These are phyloP conservation scores for Spicauda simplicius DNA, from an alignment of 2,888 invertebrate species.

Conservation along the genomic window DNA sequence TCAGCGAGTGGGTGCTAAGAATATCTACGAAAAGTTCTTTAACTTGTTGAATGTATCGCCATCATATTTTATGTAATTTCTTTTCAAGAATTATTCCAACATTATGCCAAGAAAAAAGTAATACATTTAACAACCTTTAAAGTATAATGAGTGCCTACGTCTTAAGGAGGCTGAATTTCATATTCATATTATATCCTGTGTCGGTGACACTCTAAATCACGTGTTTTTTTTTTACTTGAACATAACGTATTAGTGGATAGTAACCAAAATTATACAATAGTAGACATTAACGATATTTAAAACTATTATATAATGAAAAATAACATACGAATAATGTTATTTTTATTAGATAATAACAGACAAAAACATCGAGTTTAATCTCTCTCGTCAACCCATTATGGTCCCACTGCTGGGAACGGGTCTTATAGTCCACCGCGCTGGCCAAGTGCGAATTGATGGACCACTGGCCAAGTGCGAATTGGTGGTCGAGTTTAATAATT, in stretches of 20 bases:
- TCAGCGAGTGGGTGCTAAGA: neutral
- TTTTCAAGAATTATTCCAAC: constrained; percentile 19
- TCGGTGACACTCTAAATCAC: constrained; percentile 17
- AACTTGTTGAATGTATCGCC: neutral
- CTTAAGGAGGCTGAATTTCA: constrained; percentile 8
- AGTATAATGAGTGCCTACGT: constrained; percentile 27
- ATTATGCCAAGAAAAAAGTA: constrained; percentile 37
- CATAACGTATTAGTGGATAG: neutral
- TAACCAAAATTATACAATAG: too few relatives aligned
- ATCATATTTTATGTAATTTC: neutral
- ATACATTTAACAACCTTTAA: constrained; percentile 39
- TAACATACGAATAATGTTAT: too few relatives aligned
- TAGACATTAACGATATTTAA: too few relatives aligned
- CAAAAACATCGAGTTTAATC: too few relatives aligned
- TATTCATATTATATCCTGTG: neutral
- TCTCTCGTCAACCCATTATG: too few relatives aligned
- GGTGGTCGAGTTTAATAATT: too few relatives aligned
- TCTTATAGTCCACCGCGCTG: too few relatives aligned
- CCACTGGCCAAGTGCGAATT: too few relatives aligned
- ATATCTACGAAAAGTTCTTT: neutral
- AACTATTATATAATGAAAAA: too few relatives aligned
- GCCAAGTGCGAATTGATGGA: too few relatives aligned
- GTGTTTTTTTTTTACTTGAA: neutral
- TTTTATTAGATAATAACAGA: too few relatives aligned
- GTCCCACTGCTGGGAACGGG: too few relatives aligned